A percentile compares a stretch with the other conserved stretches of the same genome.
Conservation (phyloP, 2,888 invertebrate species). For the Cerastoderma edule region DNA sequence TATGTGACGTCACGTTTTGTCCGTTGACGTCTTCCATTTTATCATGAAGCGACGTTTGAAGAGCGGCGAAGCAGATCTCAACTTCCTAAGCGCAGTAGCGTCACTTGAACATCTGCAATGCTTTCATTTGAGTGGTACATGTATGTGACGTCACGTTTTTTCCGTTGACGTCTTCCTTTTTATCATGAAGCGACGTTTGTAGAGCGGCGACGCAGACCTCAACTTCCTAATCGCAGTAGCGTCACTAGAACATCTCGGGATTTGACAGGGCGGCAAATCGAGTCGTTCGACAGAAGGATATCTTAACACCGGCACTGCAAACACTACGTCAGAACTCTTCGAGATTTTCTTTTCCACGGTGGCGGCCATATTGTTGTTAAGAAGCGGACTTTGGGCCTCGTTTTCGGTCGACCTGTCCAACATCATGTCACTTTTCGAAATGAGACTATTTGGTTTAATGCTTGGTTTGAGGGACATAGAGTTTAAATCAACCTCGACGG, state of each 20-base stretch:
- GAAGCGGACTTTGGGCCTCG: neutral
- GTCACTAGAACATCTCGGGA: slow-evolving; percentile 59
- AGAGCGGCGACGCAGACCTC: slow-evolving; percentile 36
- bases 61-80: too few relatives aligned
- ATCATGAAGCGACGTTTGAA: too few relatives aligned
- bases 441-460: slow-evolving; percentile 36
- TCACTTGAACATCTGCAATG: slow-evolving; percentile 49
- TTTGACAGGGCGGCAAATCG: slow-evolving; percentile 50
- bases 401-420: slow-evolving; percentile 25
- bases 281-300: slow-evolving; percentile 68
- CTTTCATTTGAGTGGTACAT: neutral
- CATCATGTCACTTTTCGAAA: slow-evolving; percentile 61
- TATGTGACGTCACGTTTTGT: too few relatives aligned
- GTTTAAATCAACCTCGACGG: slow-evolving; percentile 22
- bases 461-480: slow-evolving; percentile 38
- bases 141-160: neutral
- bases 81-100: too few relatives aligned
- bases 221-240: slow-evolving; percentile 25
- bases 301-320: slow-evolving; percentile 47
- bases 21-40: too few relatives aligned
- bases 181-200: slow-evolving; percentile 37
- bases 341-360: too few relatives aligned
- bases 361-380: neutral
- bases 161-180: slow-evolving; percentile 1
- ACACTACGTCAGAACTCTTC: slow-evolving; percentile 52